Conservation (phyloP, 2,888 invertebrate genomes). For the Plagodis dolabraria region DNA sequence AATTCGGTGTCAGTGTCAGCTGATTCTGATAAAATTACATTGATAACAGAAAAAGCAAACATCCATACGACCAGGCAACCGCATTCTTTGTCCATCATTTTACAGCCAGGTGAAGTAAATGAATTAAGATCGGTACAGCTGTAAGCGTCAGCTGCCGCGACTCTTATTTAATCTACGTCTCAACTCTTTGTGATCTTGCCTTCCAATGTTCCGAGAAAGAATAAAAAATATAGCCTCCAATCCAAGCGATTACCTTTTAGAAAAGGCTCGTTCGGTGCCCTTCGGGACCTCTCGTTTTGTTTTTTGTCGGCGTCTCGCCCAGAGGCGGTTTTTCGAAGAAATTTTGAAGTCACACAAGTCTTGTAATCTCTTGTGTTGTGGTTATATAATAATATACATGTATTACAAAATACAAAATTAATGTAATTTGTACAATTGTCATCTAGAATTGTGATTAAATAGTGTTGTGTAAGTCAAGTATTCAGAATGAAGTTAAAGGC, state of each 20-base stretch:
- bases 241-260: slow-evolving; percentile 73
- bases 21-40: slow-evolving; percentile 19
- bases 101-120: slow-evolving; percentile 46
- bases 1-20: slow-evolving; percentile 19
- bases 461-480: no score
- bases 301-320: slow-evolving; percentile 60
- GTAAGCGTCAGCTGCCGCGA: slow-evolving; percentile 66
- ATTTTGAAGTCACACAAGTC: slow-evolving; percentile 5
- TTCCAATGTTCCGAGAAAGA: slow-evolving; percentile 58
- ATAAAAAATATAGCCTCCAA: slow-evolving; percentile 60
- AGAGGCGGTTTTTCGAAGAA: slow-evolving; percentile 8
- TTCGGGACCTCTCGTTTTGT: slow-evolving; percentile 60
- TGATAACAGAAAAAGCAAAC: slow-evolving; percentile 17
- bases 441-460: no score
- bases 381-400: no score
- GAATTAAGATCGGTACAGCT: slow-evolving; percentile 57
- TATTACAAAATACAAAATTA: no score
- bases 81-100: slow-evolving; percentile 9
- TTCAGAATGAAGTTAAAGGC: no score
- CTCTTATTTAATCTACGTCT: slow-evolving; percentile 24
- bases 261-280: slow-evolving; percentile 59
- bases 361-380: background rate
- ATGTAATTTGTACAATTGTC: no score
- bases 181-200: slow-evolving; percentile 68
- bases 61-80: slow-evolving; percentile 4